A percentile compares a stretch with the other conserved stretches of the same genome.
Conservation (phyloP, 2,113 vertebrate genomes). For the Poeciliopsis retropinna region DNA sequence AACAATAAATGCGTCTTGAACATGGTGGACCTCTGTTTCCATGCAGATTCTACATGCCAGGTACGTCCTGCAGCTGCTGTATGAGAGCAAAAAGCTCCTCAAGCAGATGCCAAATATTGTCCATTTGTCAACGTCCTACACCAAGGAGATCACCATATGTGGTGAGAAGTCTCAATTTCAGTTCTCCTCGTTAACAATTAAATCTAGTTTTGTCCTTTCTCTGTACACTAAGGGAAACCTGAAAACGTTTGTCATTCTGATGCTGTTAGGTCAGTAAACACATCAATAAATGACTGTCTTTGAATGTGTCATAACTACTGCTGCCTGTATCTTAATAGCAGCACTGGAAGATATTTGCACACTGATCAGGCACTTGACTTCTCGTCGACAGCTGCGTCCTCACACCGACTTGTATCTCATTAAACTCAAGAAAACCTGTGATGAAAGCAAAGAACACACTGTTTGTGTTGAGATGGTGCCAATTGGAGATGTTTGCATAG, state of each 20-base stretch:
- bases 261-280: conserved; percentile 1
- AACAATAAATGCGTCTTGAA: neutral
- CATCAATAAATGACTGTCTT: conserved; percentile 29
- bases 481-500: neutral
- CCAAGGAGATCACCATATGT: conserved; percentile 85
- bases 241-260: neutral
- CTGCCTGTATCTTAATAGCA: conserved; percentile 33
- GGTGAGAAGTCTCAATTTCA: conserved; percentile 31
- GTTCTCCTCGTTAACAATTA: neutral
- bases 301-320: conserved; percentile 32
- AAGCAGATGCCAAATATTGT: conserved; percentile 91
- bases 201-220: neutral
- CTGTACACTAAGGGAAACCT: too few relatives aligned
- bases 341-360: conserved; percentile 53
- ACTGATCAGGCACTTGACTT: conserved; percentile 68
- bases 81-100: conserved; percentile 88
- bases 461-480: neutral
- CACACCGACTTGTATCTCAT: conserved; percentile 50
- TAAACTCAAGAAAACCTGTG: conserved; percentile 57
- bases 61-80: conserved; percentile 89
- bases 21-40: neutral
- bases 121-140: conserved; percentile 85
- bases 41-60: conserved; percentile 89
- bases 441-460: conserved; percentile 28
- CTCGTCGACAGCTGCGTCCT: conserved; percentile 42